Conservation (phyloP, 2,888 invertebrate species). For the Athalia circularis region DNA sequence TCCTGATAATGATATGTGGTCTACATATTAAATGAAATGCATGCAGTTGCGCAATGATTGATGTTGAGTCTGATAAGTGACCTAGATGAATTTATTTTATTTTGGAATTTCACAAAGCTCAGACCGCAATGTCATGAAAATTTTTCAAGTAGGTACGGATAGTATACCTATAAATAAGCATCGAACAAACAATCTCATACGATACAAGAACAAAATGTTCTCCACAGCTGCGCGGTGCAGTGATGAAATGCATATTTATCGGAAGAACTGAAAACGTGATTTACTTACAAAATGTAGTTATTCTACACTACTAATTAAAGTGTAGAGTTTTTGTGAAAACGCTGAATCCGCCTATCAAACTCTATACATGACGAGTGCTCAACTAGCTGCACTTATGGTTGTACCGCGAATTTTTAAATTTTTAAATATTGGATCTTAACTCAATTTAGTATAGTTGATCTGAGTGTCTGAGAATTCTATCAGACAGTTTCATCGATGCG, state of each 20-base stretch:
- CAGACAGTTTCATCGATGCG: too few relatives aligned
- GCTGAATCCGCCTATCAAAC: too few relatives aligned
- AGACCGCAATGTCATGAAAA: background rate
- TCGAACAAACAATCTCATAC: background rate
- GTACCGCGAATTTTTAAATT: too few relatives aligned
- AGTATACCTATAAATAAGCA: too few relatives aligned
- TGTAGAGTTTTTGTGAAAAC: background rate
- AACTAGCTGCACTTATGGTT: too few relatives aligned
- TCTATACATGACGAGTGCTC: too few relatives aligned
- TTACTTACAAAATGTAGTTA: constrained; percentile 7
- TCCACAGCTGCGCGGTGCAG: constrained; percentile 1
- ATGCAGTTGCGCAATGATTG: constrained; percentile 38
- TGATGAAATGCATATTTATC: constrained; percentile 6
- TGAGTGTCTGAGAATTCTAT: too few relatives aligned
- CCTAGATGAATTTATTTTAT: constrained; percentile 21
- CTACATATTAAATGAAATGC: constrained; percentile 30
- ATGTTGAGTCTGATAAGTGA: constrained; percentile 23
- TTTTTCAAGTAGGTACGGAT: background rate
- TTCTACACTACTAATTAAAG: background rate
- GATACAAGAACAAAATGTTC: constrained; percentile 4
- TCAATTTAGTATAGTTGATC: too few relatives aligned
- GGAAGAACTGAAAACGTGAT: background rate
- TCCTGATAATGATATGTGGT: constrained; percentile 21
- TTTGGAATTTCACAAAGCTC: background rate
- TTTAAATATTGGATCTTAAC: too few relatives aligned